These are phyloP conservation scores for Ageneiosus marmoratus DNA, from an alignment of 2,113 vertebrate species.

Conservation along the genomic window DNA sequence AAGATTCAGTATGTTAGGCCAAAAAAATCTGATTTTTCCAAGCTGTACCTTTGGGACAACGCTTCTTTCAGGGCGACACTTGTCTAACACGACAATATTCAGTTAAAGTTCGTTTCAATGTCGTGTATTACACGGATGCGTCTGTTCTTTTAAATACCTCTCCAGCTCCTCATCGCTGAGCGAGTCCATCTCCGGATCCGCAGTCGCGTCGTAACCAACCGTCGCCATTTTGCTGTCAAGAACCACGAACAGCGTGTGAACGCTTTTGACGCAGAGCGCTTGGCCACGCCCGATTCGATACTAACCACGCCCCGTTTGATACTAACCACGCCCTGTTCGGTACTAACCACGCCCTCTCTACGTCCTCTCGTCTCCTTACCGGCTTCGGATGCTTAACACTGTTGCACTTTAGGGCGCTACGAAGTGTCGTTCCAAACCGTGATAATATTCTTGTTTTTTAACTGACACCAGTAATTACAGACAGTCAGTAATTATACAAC, in stretches of 20 bases:
- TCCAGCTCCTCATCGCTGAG: slow-evolving; percentile 78
- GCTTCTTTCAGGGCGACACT: neutral
- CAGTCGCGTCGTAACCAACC: slow-evolving; percentile 82
- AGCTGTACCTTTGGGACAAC: slow-evolving; percentile 2
- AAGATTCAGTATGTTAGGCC: slow-evolving; percentile 29
- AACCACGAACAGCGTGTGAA: slow-evolving; percentile 55
- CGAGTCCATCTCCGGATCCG: slow-evolving; percentile 79
- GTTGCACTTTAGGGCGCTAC: no score
- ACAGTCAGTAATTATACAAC: no score
- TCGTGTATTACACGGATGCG: slow-evolving; percentile 1
- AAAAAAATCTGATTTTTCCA: slow-evolving; percentile 29
- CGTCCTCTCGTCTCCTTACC: no score
- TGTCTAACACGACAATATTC: no score
- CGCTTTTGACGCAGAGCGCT: neutral
- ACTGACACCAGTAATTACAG: neutral
- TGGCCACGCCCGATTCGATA: neutral
- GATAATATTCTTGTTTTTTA: neutral
- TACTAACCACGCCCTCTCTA: no score
- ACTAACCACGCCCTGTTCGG: no score
- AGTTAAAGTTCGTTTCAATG: neutral
- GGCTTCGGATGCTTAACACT: no score
- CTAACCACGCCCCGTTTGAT: slow-evolving; percentile 16
- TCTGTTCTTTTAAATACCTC: slow-evolving; percentile 59
- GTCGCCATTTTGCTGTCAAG: slow-evolving; percentile 89
- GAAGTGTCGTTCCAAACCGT: neutral